Conservation (phyloP, 2,113 vertebrate species). For the Halichoerus grypus region DNA sequence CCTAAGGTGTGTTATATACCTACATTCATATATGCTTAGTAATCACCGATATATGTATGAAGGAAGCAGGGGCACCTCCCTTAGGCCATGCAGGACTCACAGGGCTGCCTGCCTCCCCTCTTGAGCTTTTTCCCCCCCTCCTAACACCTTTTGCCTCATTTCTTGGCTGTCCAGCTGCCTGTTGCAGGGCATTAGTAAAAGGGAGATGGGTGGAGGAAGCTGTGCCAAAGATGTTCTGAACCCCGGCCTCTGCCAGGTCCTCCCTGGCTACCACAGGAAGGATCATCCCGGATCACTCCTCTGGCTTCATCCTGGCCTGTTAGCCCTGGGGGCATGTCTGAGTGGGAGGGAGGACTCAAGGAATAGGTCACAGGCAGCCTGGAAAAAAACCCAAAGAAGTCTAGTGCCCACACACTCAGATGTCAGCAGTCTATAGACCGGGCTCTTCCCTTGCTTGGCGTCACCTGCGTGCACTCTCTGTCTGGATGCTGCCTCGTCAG, state of each 20-base stretch:
- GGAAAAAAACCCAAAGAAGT: neutral
- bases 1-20: too few species aligned
- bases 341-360: neutral
- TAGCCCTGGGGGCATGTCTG: neutral
- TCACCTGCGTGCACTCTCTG: neutral
- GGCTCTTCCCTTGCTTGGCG: neutral
- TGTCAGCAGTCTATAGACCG: neutral
- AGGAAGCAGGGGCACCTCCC: neutral
- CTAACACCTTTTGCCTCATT: neutral
- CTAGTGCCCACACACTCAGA: too few species aligned
- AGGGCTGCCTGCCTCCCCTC: neutral
- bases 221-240: neutral
- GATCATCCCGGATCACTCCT: neutral
- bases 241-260: neutral
- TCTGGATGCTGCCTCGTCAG: neutral
- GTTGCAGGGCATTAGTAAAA: neutral
- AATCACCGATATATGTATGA: too few species aligned
- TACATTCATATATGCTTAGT: neutral
- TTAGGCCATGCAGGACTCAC: too few species aligned
- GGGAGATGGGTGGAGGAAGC: neutral
- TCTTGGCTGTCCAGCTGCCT: neutral
- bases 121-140: neutral
- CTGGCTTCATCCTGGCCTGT: neutral
- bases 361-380: neutral
- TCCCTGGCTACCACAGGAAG: neutral